Base-by-base conservation (phyloP, 2,888 invertebrate species). In the Congeria kusceri region DNA sequence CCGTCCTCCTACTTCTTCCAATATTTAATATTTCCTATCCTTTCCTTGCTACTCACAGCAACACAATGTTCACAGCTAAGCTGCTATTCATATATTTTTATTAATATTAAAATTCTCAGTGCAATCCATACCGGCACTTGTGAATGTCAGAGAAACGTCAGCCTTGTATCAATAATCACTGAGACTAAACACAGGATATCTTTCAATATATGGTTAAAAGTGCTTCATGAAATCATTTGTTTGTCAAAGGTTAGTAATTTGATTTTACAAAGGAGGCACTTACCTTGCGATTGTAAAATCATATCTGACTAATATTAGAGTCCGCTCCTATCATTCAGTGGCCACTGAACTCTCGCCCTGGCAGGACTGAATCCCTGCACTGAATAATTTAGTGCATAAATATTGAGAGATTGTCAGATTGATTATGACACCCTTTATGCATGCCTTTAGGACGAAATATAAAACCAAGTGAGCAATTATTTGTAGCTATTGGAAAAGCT, bases 261-360 rank as follows among this genome's bases (percentile, higher is more conserved):
- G 49, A 20, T 49, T 20, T 20, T 18, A 15, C 3, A 49, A 20
- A 49, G 20, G n/a, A 49, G 49, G 49, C 44, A 63, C 71, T 63
- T 46, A 71, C 71, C 64, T 47, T 28, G 2, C 11, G 49, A 27
- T 28, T 44, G 39, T 29, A 56, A 39, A 64, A 71, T 57, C 64
- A 71, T 66, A 65, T 53, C 65, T 47, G 49, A 32, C 39, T 53
- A 56, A 56, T 32, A 9, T 32, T 4, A 23, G 28, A 23, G 56
- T 66, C 57, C 57, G 32, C 20, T 18, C 11, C 56, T 57, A 66
- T 57, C 57, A 53, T n/a, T 56, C n/a, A 56, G n/a, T 56, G 18
- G 20, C 49, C 49, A 49, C n/a, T 49, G 4, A 20, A 49, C 20
- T 15, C 4, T 4, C 32, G 5, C 15, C 4, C 3, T 9, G 49